These are phyloP conservation scores for Orussus abietinus DNA, from an alignment of 1,140 invertebrate genomes.

Conservation along the genomic window DNA sequence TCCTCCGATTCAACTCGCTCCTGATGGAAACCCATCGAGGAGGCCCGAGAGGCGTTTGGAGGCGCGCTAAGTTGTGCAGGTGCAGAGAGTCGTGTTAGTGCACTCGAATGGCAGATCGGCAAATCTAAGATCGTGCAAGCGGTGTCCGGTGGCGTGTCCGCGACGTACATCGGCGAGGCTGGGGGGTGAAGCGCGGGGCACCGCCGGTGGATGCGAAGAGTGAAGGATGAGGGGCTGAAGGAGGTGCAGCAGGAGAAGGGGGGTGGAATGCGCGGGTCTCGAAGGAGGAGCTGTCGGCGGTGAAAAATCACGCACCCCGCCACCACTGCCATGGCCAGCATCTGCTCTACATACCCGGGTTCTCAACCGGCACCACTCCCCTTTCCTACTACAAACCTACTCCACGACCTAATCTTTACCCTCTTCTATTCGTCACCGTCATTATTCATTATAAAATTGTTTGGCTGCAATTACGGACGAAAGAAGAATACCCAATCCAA, in stretches of 20 bases:
- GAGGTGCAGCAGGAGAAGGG: conserved; percentile 11
- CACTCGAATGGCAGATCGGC: conserved; percentile 31
- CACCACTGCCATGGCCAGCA: conserved; percentile 32
- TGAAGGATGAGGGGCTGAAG: conserved; percentile 22
- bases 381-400: too few species aligned
- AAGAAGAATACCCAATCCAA: too few species aligned
- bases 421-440: too few species aligned
- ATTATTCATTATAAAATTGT: too few species aligned
- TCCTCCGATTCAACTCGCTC: too few species aligned
- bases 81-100: conserved; percentile 24
- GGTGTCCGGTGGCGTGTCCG: conserved; percentile 35
- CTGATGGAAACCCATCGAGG: background rate
- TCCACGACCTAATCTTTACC: too few species aligned
- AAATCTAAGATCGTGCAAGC: conserved; percentile 39
- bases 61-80: too few species aligned
- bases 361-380: conserved; percentile 39
- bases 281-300: conserved; percentile 43
- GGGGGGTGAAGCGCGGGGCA: conserved; percentile 5
- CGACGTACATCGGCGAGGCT: conserved; percentile 21
- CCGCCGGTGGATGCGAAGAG: conserved; percentile 22
- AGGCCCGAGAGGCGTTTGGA: background rate
- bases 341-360: conserved; percentile 47
- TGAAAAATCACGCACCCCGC: conserved; percentile 46
- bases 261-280: conserved; percentile 26
- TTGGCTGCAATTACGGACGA: too few species aligned